phyloP scores from a whole-genome alignment of 2,888 invertebrate species.

The Drosophila falleni region DNA sequence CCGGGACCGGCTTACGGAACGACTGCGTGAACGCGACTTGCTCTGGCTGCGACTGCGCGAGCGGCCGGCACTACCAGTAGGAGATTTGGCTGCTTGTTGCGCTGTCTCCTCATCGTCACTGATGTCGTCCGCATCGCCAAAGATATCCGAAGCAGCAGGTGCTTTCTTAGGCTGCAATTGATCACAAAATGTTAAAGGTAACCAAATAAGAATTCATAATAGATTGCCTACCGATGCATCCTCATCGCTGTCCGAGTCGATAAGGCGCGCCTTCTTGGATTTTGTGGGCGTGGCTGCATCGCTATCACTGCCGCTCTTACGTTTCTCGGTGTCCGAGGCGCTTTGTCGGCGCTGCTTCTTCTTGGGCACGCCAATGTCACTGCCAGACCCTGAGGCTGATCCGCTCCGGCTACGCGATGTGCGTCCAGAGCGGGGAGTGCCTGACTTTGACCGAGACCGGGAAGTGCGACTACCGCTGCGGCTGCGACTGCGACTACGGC shows the following conservation, averaged over 20 bases:
- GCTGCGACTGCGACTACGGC: constrained; percentile 78
- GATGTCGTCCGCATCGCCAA: constrained; percentile 97
- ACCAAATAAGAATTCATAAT: not conserved
- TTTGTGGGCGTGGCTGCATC: constrained; percentile 81
- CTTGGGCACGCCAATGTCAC: constrained; percentile 80
- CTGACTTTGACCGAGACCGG: constrained; percentile 59
- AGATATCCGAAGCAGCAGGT: constrained; percentile 90
- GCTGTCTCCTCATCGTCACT: constrained; percentile 88
- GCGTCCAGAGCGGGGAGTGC: constrained; percentile 54
- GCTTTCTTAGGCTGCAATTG: constrained; percentile 59
- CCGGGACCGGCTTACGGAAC: constrained; percentile 68
- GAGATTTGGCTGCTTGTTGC: constrained; percentile 61
- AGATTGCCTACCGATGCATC: constrained; percentile 85
- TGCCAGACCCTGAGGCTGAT: constrained; percentile 83
- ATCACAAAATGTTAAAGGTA: not conserved
- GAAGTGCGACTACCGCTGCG: constrained; percentile 70
- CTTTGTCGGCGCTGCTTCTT: constrained; percentile 85
- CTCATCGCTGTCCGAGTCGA: constrained; percentile 91
- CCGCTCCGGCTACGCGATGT: constrained; percentile 62
- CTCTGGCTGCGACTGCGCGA: constrained; percentile 77
- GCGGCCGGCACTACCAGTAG: constrained; percentile 46
- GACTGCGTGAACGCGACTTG: constrained; percentile 69
- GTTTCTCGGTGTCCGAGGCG: constrained; percentile 85
- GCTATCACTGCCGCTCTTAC: constrained; percentile 82
- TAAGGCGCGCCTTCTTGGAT: constrained; percentile 86